Evolutionary conservation across 2,797 vertebrate species (phyloP), one percentile per base, ranked within the genome.

Genomic region (Anisognathus igniventris): DNA sequence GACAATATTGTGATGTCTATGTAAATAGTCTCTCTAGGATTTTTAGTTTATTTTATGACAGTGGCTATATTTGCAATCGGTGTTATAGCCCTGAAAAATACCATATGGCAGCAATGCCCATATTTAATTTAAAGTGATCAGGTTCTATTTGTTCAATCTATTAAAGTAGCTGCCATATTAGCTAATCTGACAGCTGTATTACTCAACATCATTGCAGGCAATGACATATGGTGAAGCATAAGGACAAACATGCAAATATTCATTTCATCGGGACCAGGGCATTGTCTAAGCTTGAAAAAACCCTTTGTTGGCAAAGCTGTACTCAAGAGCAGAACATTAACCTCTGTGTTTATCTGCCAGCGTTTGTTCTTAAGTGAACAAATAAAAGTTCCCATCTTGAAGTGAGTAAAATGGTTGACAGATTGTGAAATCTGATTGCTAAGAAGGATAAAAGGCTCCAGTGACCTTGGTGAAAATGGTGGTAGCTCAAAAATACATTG

Each of bases 151-250:
- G 65, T 92, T 94, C 39, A 68, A 25, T 86, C 60, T 91, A 64
- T 94, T 94, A 90, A 74, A 95, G 81, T 12, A 91, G 72, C 79
- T 83, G 71, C 45, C 30, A 27, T 40, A 57, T 85, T 88, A 96
- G 72, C 28, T 78, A 71, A 78, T 67, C 40, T 79, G 90, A 88
- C 74, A 95, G 53, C 35, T 85, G n/a, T 48, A 87, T 93, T 93
- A 78, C 91, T 94, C 78, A 66, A 24, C 64, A 35, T 87, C 82
- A 80, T 93, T 78, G 71, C 37, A 92, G 54, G 82, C 45, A 84
- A 65, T 83, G 86, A 78, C 91, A 92, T 90, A 92, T 80, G 81
- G 88, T 74, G 53, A 40, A 96, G 44, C 79, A 93, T 68, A 84
- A 95, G 73, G 82, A 64, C 68, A 83, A 85, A 83, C 19, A 86